Evolutionary conservation across 2,797 vertebrate species (phyloP).

Genomic region (Gymnocypris eckloni): DNA sequence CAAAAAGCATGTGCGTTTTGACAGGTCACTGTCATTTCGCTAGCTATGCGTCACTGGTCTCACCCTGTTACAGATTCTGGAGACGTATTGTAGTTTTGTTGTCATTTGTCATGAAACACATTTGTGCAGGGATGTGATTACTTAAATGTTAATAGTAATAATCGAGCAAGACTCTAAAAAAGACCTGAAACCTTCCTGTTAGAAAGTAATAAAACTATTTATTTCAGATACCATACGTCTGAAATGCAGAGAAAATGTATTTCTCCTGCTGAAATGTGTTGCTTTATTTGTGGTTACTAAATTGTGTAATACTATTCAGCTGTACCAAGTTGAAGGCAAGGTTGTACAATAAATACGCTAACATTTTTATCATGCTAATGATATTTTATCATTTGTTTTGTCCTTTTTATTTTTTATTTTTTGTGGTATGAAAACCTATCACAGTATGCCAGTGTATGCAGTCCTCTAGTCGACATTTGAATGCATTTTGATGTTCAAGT

Average conservation of each 20-base stretch:
- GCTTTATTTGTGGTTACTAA: constrained; percentile 30
- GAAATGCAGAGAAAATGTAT: constrained; percentile 9
- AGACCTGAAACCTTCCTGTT: constrained; percentile 7
- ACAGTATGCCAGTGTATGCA: not conserved
- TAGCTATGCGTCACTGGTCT: not conserved
- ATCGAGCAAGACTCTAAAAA: not conserved
- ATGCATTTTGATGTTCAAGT: constrained; percentile 6
- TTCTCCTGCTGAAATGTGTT: constrained; percentile 2
- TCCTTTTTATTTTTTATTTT: not conserved
- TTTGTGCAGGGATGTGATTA: constrained; percentile 27
- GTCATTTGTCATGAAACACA: constrained; percentile 9
- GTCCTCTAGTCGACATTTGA: not conserved
- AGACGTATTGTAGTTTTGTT: constrained; percentile 10
- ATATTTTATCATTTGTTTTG: not conserved
- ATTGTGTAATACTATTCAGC: constrained; percentile 41
- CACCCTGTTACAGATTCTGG: constrained; percentile 16
- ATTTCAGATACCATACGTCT: constrained; percentile 65
- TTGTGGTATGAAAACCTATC: not conserved
- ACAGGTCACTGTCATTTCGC: not conserved
- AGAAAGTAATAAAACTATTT: constrained; percentile 56
- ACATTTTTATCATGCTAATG: constrained; percentile 32
- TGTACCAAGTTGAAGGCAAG: constrained; percentile 52
- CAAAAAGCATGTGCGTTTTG: constrained; percentile 26
- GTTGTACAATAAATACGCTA: constrained; percentile 75
- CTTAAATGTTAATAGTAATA: not conserved